Evolutionary conservation across 2,113 vertebrate genomes (phyloP).

Genomic region (Silurus meridionalis): DNA sequence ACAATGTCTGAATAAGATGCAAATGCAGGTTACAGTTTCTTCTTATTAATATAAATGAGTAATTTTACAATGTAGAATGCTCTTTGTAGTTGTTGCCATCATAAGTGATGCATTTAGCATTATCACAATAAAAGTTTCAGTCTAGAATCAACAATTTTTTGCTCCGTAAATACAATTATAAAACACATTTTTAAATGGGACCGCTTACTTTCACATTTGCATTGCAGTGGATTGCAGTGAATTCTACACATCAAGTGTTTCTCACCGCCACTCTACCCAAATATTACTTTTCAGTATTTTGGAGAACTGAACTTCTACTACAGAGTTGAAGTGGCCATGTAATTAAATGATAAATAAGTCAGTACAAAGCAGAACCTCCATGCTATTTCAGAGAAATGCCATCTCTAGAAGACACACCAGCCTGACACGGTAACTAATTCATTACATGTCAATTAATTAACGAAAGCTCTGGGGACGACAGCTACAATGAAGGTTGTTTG

Average conservation of each 20-base stretch:
- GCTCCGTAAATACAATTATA: not conserved
- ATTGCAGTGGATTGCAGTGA: not conserved
- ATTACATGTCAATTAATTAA: conserved; percentile 33
- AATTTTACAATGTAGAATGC: not conserved
- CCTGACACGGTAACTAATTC: conserved; percentile 20
- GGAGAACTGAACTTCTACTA: not conserved
- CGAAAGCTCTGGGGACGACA: not conserved
- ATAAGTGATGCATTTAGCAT: not conserved
- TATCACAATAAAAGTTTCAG: not conserved
- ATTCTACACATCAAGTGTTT: not conserved
- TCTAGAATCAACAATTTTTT: not conserved
- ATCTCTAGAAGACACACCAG: conserved; percentile 2
- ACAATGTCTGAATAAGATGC: not conserved
- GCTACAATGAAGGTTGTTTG: not conserved
- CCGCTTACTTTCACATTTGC: too few relatives aligned
- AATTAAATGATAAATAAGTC: conserved; percentile 28
- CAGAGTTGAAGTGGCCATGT: not conserved
- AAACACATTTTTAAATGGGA: not conserved
- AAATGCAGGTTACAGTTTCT: not conserved
- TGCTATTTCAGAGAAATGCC: conserved; percentile 4
- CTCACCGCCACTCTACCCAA: not conserved
- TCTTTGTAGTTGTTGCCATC: not conserved
- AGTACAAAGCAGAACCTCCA: conserved; percentile 9
- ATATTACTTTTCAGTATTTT: not conserved
- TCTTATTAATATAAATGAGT: not conserved